Percentiles rank a stretch among this genome's conserved stretches.
Evolutionary conservation across 1,140 invertebrate species (phyloP).

Genomic region (Sarcophaga peregrina): DNA sequence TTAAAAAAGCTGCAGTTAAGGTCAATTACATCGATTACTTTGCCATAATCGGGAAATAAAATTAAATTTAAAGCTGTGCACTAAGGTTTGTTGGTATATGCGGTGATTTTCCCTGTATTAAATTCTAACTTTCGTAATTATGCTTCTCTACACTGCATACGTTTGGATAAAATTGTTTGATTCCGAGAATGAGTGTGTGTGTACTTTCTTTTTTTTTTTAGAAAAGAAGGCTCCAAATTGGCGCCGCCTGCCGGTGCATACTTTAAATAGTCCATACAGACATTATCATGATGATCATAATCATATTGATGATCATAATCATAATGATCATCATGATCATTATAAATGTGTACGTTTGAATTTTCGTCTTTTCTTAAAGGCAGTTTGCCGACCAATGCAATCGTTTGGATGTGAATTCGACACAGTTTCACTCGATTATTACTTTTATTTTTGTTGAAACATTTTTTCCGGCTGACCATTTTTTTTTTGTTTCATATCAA

Average conservation of each 20-base stretch:
- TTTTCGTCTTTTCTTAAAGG: not conserved
- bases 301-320: not conserved
- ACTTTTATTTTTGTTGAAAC: not conserved
- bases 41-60: no score
- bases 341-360: not conserved
- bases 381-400: not conserved
- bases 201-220: not conserved
- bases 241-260: conserved; percentile 26
- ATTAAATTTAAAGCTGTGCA: no score
- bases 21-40: no score
- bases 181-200: not conserved
- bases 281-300: not conserved
- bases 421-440: conserved; percentile 16
- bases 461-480: conserved; percentile 8
- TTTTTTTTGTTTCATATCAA: conserved; percentile 15
- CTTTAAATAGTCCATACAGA: conserved; percentile 27
- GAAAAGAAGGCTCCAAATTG: conserved; percentile 35
- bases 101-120: no score
- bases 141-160: not conserved
- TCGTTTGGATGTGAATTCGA: not conserved
- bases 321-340: not conserved
- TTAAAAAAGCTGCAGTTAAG: no score
- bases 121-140: not conserved
- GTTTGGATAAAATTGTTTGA: conserved; percentile 12
- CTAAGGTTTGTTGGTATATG: no score